Percentiles rank a stretch among this genome's conserved stretches.
Evolutionary conservation across 1,140 invertebrate genomes (phyloP).

Genomic region (Drosophila parvula): DNA sequence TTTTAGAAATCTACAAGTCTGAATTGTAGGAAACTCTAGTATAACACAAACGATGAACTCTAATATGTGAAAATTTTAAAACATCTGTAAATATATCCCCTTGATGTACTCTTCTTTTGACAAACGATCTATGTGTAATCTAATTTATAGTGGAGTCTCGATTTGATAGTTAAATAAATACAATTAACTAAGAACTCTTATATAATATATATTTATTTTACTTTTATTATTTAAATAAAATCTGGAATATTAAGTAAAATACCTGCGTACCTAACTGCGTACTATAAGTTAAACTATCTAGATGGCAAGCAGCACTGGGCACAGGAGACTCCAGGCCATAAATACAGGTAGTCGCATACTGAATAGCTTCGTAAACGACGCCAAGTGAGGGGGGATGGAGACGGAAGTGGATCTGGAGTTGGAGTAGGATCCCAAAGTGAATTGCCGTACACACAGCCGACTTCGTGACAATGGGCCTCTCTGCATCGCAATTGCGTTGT

Average conservation of each 20-base stretch:
- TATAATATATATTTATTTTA: background rate
- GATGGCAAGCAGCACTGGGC: conserved; percentile 10
- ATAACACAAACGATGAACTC: background rate
- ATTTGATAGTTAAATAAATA: background rate
- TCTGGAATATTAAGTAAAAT: background rate
- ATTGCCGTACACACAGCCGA: conserved; percentile 58
- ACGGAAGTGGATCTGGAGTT: conserved; percentile 14
- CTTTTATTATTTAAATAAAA: background rate
- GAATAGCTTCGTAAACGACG: conserved; percentile 75
- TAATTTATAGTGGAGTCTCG: background rate
- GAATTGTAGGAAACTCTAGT: background rate
- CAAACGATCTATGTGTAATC: background rate
- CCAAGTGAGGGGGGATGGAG: conserved; percentile 47
- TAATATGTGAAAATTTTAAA: background rate
- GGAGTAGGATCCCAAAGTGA: conserved; percentile 56
- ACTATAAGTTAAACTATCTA: background rate
- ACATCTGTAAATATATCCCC: background rate
- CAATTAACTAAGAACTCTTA: background rate
- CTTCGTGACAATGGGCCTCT: conserved; percentile 66
- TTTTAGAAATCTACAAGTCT: background rate
- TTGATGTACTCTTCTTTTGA: background rate
- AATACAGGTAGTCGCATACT: conserved; percentile 76
- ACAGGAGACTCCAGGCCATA: conserved; percentile 49
- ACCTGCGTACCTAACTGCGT: background rate
- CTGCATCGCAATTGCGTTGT: conserved; percentile 48